phyloP scores from a whole-genome alignment of 2,888 invertebrate genomes.

The Pimpla rufipes region DNA sequence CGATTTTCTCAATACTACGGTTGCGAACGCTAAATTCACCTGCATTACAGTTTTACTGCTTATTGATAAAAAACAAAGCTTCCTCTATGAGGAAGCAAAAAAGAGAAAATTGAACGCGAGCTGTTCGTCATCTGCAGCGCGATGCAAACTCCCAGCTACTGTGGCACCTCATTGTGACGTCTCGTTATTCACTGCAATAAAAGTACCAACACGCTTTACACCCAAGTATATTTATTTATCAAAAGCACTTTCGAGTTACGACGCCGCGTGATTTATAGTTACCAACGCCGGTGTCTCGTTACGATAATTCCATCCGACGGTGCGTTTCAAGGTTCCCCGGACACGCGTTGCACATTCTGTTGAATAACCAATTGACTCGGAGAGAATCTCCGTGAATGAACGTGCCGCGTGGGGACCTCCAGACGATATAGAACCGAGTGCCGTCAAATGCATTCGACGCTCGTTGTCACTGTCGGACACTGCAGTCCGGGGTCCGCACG shows the following conservation, averaged over 20 bases:
- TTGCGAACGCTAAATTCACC: background rate
- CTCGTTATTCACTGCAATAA: conserved; percentile 32
- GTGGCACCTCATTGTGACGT: conserved; percentile 43
- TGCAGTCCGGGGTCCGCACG: background rate
- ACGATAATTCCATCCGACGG: conserved; percentile 29
- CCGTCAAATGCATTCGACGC: conserved; percentile 9
- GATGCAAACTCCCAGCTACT: conserved; percentile 29
- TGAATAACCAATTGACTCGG: conserved; percentile 24
- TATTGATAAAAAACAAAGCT: background rate
- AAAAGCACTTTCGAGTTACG: background rate
- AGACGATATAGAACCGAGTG: background rate
- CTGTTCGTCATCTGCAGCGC: conserved; percentile 58
- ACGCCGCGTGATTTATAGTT: conserved; percentile 9
- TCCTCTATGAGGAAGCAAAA: too few species aligned
- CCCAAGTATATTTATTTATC: background rate
- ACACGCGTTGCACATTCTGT: conserved; percentile 26
- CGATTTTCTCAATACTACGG: background rate
- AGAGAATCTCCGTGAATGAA: conserved; percentile 24
- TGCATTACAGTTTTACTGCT: background rate
- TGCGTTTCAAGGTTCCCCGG: conserved; percentile 6
- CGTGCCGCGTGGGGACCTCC: background rate
- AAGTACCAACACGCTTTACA: background rate
- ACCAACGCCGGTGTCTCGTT: conserved; percentile 18
- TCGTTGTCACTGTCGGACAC: background rate
- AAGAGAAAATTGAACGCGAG: background rate